Evolutionary conservation across 1,140 invertebrate species (phyloP), one percentile per base, ranked within the genome.

Genomic region (Maconellicoccus hirsutus): DNA sequence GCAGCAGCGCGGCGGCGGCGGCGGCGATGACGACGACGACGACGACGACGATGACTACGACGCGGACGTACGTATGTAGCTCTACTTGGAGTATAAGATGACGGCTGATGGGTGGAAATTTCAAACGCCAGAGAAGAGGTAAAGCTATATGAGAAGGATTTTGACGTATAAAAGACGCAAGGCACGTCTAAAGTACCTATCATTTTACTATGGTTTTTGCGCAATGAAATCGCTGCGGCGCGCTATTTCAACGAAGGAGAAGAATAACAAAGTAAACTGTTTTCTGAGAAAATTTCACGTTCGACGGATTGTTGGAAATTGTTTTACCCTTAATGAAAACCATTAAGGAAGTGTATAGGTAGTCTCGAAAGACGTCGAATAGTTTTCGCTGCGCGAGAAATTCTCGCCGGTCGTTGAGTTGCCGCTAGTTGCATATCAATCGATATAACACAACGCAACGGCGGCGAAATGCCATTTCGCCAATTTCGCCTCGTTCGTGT

Each of bases 201-300:
- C 42, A 52, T 52, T 52, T 52, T 52, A 52, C 42, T 52, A 52
- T 52, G 12, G 42, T 52, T 52, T 52, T 52, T 19, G 42, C 42
- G 42, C 42, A 52, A 52, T 19, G 42, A 52, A 52, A 52, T 52
- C 42, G 42, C 42, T 16, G 42, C 42, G 6, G 6, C n/a, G n/a
- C n/a, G n/a, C 42, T 52, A 14, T 52, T 52, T 52, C 42, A 19
- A 3, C 42, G 42, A 33, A 12, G 4, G 29, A 33, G 42, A 52
- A 52, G 42, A 52, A 52, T 52, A 52, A 52, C 42, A 52, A 52
- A 52, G 42, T 52, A 52, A 52, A 52, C 42, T 52, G 42, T 52
- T 52, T 52, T 52, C 42, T 52, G 12, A 19, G n/a, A 19, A 52
- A 52, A 52, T 14, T 52, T 52, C 42, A 52, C 42, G 42, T 52